Percentiles rank a stretch among this genome's conserved stretches.
These are phyloP conservation scores for Cyanocitta stelleri DNA, from an alignment of 2,113 vertebrate genomes.

Conservation along the genomic window DNA sequence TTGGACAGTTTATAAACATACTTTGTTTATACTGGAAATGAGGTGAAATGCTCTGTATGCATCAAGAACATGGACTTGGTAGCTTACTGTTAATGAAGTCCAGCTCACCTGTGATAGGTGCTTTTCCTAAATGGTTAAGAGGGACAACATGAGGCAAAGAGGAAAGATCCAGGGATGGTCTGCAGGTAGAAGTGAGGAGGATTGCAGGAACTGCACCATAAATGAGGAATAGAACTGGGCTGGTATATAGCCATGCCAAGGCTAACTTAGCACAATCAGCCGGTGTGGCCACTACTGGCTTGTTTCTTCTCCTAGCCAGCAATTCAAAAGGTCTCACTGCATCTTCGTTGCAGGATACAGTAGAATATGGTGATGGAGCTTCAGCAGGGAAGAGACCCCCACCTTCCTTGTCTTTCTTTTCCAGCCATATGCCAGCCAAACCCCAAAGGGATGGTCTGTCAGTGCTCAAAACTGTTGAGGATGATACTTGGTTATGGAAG, in stretches of 20 bases:
- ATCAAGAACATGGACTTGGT: background rate
- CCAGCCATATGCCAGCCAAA: accelerated
- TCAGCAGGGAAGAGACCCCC: background rate
- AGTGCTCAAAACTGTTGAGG: background rate
- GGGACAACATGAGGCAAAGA: background rate
- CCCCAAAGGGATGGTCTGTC: background rate
- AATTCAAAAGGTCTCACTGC: background rate
- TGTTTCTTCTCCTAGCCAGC: background rate
- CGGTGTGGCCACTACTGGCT: background rate
- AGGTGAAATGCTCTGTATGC: background rate
- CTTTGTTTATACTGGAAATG: background rate
- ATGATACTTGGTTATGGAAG: background rate
- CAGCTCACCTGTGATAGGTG: background rate
- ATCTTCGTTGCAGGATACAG: background rate
- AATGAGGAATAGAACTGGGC: background rate
- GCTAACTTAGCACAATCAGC: background rate
- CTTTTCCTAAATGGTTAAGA: background rate
- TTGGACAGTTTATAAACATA: background rate
- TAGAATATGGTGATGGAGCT: background rate
- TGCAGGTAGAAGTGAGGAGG: background rate
- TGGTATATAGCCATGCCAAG: background rate
- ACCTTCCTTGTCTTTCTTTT: background rate
- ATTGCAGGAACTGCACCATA: background rate
- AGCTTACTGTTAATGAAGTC: background rate
- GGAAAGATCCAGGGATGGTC: background rate